A percentile compares a stretch with the other conserved stretches of the same genome.
These are phyloP conservation scores for Anthopleura sola DNA, from an alignment of 64 coral and sea anemone genomes.

Conservation along the genomic window DNA sequence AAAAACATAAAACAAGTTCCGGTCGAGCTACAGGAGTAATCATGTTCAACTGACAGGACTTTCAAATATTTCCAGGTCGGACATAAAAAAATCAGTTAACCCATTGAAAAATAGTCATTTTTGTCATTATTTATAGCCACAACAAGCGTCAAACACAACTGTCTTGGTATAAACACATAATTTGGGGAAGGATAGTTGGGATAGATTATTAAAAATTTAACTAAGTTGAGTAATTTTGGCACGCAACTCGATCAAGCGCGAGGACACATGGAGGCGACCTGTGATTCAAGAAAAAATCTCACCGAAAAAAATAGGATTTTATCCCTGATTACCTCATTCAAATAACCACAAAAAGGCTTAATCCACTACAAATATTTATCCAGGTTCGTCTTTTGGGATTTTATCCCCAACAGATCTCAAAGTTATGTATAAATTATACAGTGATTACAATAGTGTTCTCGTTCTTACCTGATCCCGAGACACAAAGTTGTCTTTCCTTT, in stretches of 20 bases:
- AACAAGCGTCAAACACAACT: conserved; percentile 8
- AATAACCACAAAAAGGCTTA: background rate
- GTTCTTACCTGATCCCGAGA: background rate
- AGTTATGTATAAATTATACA: conserved; percentile 2
- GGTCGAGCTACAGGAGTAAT: background rate
- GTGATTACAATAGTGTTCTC: background rate
- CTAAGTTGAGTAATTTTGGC: background rate
- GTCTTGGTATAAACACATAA: background rate
- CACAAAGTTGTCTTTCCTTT: background rate
- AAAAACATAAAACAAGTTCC: background rate
- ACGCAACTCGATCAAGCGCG: background rate
- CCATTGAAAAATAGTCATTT: background rate
- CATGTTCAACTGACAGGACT: background rate
- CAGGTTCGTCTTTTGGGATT: background rate
- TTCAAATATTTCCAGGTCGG: background rate
- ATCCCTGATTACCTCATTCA: background rate
- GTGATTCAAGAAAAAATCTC: background rate
- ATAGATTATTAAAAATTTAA: background rate
- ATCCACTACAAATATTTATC: conserved; percentile 18
- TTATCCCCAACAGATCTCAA: conserved; percentile 4
- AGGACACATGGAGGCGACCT: background rate
- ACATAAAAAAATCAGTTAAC: background rate
- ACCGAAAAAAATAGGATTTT: background rate
- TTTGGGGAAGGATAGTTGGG: no score
- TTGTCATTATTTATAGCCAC: background rate